Base-by-base conservation (phyloP, 2,888 invertebrate species). In the Perizoma flavofasciatum region DNA sequence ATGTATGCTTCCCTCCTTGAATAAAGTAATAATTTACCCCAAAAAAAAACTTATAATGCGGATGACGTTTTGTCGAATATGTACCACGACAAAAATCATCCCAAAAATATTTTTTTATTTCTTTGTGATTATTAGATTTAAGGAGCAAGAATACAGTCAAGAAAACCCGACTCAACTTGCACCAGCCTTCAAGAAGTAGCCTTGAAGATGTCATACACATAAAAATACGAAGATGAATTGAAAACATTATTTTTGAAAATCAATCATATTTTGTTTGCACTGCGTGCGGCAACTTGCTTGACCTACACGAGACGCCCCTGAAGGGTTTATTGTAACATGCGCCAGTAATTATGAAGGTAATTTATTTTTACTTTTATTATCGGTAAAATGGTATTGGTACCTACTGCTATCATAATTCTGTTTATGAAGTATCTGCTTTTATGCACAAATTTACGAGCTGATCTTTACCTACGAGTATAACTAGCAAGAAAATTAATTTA, bases 1-100 rank as follows among this genome's bases (percentile, higher is more conserved):
- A 85, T 71, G 73, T 77, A 81, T 81, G 75, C 81, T 75, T 69
- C 74, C 51, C 56, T 61, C 52, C 50, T 22, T 22, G 22, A 22
- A 22, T 22, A 22, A 22, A 22, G 22, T 22, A 22, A 22, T 22
- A 22, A 22, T 22, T 22, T 3, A 22, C 1, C 22, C 3, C 22
- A 22, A 22, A 22, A 22, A 22, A 22, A 22, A 22, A 22, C 22
- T 22, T 22, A 3, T 22, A 22, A 22, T 22, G 22, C 22, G 22
- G 22, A 22, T 22, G 22, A 22, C 22, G 22, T 22, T 22, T 22
- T 22, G 22, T 22, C 3, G 22, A 22, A 22, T 2, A 22, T 22
- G 22, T 22, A 22, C 22, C 22, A 22, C 22, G 22, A 22, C 22
- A 22, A 22, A 22, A 22, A 22, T 22, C 22, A 22, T 22, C 22